A percentile compares a stretch with the other conserved stretches of the same genome.
phyloP scores from a whole-genome alignment of 2,797 vertebrate genomes.

The Momotus momota region DNA sequence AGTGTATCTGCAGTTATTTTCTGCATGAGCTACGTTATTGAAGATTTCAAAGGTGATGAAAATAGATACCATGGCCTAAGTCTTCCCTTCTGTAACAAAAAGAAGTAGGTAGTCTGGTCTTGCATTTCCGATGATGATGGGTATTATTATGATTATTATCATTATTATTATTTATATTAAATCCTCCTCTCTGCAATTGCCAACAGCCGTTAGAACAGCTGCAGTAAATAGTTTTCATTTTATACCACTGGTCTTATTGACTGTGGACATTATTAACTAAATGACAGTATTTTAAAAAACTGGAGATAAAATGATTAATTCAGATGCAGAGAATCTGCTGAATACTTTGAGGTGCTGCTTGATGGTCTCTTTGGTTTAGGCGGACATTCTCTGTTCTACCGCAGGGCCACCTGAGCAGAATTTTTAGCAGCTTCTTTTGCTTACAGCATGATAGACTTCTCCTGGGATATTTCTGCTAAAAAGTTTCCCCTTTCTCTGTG shows the following conservation, averaged over 20 bases:
- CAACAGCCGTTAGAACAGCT: neutral
- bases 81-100: neutral
- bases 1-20: neutral
- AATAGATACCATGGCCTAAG: neutral
- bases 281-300: neutral
- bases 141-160: neutral
- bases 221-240: neutral
- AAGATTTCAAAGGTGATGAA: neutral
- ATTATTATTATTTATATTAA: neutral
- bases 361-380: slow-evolving; percentile 4
- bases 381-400: slow-evolving; percentile 28
- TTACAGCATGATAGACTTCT: neutral
- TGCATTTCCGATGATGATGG: neutral
- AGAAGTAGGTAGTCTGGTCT: neutral
- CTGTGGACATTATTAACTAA: slow-evolving; percentile 1
- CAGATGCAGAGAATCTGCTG: neutral
- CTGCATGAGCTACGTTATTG: neutral
- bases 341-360: slow-evolving; percentile 28
- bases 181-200: neutral
- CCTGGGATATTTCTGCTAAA: neutral
- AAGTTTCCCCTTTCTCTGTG: neutral
- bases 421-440: slow-evolving; percentile 77
- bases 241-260: neutral
- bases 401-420: slow-evolving; percentile 73
- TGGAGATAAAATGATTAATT: neutral